Conservation (phyloP, 2,113 vertebrate genomes). For the Microtus montanus region DNA sequence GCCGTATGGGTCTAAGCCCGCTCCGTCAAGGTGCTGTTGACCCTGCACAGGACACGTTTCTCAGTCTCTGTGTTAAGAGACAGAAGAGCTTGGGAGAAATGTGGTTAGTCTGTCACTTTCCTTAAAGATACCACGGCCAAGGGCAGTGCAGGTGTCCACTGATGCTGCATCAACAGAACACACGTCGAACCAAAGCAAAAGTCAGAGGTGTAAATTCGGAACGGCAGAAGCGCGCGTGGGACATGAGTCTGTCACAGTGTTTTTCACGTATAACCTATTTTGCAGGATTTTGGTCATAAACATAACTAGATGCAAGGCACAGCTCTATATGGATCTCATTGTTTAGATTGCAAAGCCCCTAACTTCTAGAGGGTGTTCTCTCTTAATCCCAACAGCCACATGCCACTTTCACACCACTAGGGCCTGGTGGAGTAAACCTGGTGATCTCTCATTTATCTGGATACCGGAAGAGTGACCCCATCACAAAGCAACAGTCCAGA, state of each 20-base stretch:
- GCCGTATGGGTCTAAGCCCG: fast-evolving
- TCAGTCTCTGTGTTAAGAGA: background rate
- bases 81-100: background rate
- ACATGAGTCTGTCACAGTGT: background rate
- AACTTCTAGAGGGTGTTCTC: background rate
- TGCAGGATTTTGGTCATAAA: background rate
- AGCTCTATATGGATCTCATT: background rate
- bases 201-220: no score
- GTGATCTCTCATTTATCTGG: no score
- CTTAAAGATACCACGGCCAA: background rate
- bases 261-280: background rate
- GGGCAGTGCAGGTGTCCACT: background rate
- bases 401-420: background rate
- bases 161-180: background rate
- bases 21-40: background rate
- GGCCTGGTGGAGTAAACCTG: background rate
- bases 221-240: background rate
- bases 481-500: background rate
- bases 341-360: background rate
- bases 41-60: background rate
- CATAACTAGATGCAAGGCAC: background rate
- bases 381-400: background rate
- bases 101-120: background rate
- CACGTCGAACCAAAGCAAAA: background rate
- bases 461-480: background rate